A percentile compares a stretch with the other conserved stretches of the same genome.
phyloP scores from a whole-genome alignment of 2,113 vertebrate genomes.

The Mesocricetus auratus region DNA sequence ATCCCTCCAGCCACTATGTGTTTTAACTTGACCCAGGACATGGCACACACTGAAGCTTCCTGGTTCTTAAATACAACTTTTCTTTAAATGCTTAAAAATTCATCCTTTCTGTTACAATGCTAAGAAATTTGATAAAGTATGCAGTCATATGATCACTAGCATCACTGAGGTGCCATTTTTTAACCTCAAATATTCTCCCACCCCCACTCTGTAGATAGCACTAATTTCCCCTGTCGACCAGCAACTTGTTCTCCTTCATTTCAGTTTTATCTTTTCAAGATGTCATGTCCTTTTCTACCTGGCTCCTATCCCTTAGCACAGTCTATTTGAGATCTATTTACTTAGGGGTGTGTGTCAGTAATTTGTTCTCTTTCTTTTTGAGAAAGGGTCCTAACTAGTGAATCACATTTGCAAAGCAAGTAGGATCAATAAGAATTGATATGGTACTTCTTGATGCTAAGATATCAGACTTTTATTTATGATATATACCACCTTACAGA shows the following conservation, averaged over 20 bases:
- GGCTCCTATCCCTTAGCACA: neutral
- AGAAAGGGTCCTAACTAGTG: slow-evolving; percentile 10
- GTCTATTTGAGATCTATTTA: neutral
- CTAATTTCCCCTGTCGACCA: neutral
- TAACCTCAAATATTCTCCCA: neutral
- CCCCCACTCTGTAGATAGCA: neutral
- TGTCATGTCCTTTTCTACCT: neutral
- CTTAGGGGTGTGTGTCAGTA: neutral
- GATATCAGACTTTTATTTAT: neutral
- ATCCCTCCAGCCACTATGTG: neutral
- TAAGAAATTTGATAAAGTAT: slow-evolving; percentile 6
- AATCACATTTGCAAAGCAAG: slow-evolving; percentile 27
- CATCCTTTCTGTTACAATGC: neutral
- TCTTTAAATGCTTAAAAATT: slow-evolving; percentile 24
- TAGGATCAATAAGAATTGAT: neutral
- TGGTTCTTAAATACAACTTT: neutral
- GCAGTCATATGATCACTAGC: neutral
- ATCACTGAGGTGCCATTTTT: neutral
- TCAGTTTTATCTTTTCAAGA: slow-evolving; percentile 36
- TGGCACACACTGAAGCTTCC: neutral
- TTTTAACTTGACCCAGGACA: neutral
- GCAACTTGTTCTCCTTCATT: neutral
- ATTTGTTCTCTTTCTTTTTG: neutral
- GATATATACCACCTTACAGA: neutral
- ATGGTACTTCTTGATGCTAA: neutral